Base-by-base conservation (phyloP, 2,113 vertebrate genomes). In the Struthio camelus region DNA sequence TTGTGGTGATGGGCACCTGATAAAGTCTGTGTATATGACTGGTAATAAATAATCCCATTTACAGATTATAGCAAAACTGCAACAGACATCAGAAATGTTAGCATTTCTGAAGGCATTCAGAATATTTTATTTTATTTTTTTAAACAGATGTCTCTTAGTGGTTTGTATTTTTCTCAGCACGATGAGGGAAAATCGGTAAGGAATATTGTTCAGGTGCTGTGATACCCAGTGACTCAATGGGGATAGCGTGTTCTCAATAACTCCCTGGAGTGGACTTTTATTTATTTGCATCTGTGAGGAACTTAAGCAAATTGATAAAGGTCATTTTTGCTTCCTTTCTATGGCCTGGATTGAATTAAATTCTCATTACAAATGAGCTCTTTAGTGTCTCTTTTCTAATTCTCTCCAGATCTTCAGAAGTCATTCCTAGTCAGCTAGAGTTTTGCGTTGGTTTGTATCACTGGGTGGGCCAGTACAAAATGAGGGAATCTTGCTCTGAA, bases 341-440 rank as follows among this genome's bases (percentile, higher is more conserved):
- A 51, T 59, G 11, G 8, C 22, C 92, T 88, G 88, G 19, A 48
- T 75, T 86, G n/a, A 80, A 80, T 96, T 91, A 96, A 96, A 92
- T 90, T 93, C 71, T 78, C 76, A 67, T 94, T 90, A 64, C 27
- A 90, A 46, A 53, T 64, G 25, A 28, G 56, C 76, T 81, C 5
- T 78, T 90, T 84, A 24, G 34, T 95, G 65, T 81, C 32, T 90
- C 40, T 86, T 86, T 70, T 87, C 14, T 94, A 86, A 93, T 86
- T 84, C 24, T 81, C 65, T 93, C 72, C 85, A 90, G 87, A 88
- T 73, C 59, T 92, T 66, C 76, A 75, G 72, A 64, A 90, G 24
- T 59, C 27, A 71, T 59, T 90, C 46, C 5, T 61, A 64, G 18
- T 53, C 71, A 90, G 59, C 10, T 54, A 44, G 24, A 78, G 11